Base-by-base conservation (phyloP, 2,888 invertebrate species). In the Anorthoa munda region DNA sequence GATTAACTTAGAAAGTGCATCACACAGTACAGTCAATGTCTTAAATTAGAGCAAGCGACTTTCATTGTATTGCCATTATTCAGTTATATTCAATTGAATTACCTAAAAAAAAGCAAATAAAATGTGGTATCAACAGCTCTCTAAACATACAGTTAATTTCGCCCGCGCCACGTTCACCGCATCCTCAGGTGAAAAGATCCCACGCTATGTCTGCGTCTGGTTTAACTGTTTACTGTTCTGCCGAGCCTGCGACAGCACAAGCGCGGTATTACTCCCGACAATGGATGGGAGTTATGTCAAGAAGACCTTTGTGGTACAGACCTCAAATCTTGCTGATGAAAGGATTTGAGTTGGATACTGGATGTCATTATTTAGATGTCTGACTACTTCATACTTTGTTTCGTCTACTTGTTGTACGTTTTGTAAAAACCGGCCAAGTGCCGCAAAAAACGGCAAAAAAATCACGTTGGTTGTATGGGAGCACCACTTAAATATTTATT, bases 121-220 rank as follows among this genome's bases (percentile, higher is more conserved):
- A 15, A 3, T 11, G 11, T 21, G 80, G 84, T 86, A 79, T 53
- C 60, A 87, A 58, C 90, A 88, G 0, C 93, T 92, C 92, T 86
- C 68, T 80, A 70, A 18, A 87, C 39, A 82, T 89, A 67, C 71
- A 58, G 63, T 65, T 85, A 88, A 89, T 88, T 90, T 89, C 86
- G 83, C 82, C 79, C 77, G 75, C 75, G 86, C 77, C 84, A 88
- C 87, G 86, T 89, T 89, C 87, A 89, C 91, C 90, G 89, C 93
- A 92, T 86, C 87, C 92, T 94, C 95, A 95, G 95, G 95, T 95
- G 95, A 95, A 94, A 92, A 95, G 91, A 94, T 95, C 95, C 94
- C 95, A 95, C 95, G 95, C 93, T 92, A 89, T 90, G 93, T 94
- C 93, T 94, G 93, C 91, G 86, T 87, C 87, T 89, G 85, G 93